These are phyloP conservation scores for Drosophila orena DNA, from an alignment of 1,140 invertebrate genomes.

Conservation along the genomic window DNA sequence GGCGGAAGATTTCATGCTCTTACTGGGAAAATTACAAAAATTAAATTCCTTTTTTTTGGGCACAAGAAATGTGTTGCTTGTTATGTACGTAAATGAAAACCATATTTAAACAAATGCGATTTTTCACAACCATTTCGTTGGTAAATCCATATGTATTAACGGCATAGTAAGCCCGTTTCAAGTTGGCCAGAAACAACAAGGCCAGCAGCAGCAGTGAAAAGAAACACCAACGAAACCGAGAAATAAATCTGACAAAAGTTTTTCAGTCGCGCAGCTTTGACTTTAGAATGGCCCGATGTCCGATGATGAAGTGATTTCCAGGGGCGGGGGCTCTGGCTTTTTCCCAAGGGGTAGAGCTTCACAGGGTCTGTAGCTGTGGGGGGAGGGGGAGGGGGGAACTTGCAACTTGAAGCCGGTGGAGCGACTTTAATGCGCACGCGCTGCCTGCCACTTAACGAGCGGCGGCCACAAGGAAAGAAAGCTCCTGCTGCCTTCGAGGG, in stretches of 20 bases:
- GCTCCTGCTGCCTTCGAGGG: conserved; percentile 68
- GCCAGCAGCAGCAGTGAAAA: conserved; percentile 28
- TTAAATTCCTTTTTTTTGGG: not conserved
- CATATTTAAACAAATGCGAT: no score
- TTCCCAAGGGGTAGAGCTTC: not conserved
- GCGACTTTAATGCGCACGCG: conserved; percentile 76
- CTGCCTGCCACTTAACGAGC: conserved; percentile 80
- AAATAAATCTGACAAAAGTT: conserved; percentile 81
- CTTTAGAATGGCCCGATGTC: conserved; percentile 68
- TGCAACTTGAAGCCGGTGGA: conserved; percentile 32
- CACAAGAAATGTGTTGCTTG: no score
- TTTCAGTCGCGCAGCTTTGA: conserved; percentile 69
- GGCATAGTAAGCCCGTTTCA: conserved; percentile 14
- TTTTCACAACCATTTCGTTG: no score
- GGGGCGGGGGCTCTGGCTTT: conserved; percentile 28
- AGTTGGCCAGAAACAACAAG: conserved; percentile 35
- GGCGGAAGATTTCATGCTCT: conserved; percentile 15
- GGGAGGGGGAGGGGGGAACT: not conserved
- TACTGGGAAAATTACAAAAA: not conserved
- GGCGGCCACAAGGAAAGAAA: conserved; percentile 64
- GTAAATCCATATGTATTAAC: no score
- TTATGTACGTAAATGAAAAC: no score
- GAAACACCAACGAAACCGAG: conserved; percentile 24
- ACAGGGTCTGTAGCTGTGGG: not conserved
- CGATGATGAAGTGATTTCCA: conserved; percentile 79